Evolutionary conservation across 2,797 vertebrate species (phyloP), one percentile per base, ranked within the genome.

Genomic region (Simalia tracyae): DNA sequence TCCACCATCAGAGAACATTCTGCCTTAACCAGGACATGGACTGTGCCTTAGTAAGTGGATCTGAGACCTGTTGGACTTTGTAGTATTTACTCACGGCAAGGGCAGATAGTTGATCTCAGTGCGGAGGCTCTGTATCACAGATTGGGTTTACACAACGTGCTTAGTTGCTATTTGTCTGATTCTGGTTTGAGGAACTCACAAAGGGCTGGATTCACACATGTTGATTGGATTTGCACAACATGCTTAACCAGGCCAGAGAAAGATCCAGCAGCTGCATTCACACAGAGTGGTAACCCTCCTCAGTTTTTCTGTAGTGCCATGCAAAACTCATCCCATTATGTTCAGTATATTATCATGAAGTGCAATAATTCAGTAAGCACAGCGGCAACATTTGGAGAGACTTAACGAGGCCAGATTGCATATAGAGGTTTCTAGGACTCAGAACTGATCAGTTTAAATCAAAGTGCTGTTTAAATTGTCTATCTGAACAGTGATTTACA

Each of bases 1-100:
- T 99, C 99, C 87, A 99, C 98, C 12, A 99, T 99, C 96, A 98
- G 98, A 91, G 99, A 99, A 94, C 98, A 99, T 46, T 87, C 98
- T 50, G 97, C 98, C 8, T 96, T 99, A 94, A 98, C 96, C 96
- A 98, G 98, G 97, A 98, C 98, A 36, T 96, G 97, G 97, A 98
- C 98, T 17, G 98, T 98, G 94, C 98, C 98, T 95, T 97, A 98
- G 99, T 99, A 97, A 98, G 97, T 97, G 89, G 92, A 60, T 81
- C 86, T 92, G 86, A 93, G 94, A 94, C 42, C 88, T 91, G 66
- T 1, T 0, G 91, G 89, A 46, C 5, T 59, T 68, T 6, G 12
- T 84, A 28, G 31, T 24, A 57, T 42, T 72, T n/a, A 19, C 17
- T 31, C 15, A 11, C 84, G 9, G 14, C n/a, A 60, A 76, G 31